phyloP scores from a whole-genome alignment of 2,888 invertebrate genomes.

The Drosophila fulvimacula region DNA sequence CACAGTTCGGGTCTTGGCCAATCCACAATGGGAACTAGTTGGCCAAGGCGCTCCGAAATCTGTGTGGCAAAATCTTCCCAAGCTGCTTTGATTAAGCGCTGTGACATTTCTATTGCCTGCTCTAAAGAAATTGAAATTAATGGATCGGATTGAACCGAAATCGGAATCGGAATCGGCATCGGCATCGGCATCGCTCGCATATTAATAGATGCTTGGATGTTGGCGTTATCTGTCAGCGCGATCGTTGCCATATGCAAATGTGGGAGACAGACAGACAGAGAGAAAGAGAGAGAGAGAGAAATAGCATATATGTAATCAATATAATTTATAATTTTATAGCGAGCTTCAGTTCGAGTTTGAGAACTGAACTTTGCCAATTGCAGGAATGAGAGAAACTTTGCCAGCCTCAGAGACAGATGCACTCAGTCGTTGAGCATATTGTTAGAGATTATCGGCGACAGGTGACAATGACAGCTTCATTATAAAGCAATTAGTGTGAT shows the following conservation, averaged over 20 bases:
- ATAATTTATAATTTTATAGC: conserved; percentile 23
- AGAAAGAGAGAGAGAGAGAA: neutral
- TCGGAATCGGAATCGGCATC: conserved; percentile 28
- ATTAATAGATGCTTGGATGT: conserved; percentile 58
- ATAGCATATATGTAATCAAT: conserved; percentile 8
- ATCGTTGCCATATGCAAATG: conserved; percentile 52
- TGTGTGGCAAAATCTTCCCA: conserved; percentile 64
- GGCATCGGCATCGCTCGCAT: conserved; percentile 27
- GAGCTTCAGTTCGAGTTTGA: conserved; percentile 7
- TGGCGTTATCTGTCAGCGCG: conserved; percentile 34
- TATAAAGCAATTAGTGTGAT: conserved; percentile 78
- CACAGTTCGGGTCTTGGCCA: conserved; percentile 31
- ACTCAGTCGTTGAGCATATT: conserved; percentile 26
- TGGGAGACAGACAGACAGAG: neutral
- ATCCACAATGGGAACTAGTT: conserved; percentile 69
- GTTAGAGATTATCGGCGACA: conserved; percentile 77
- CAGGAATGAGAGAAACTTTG: conserved; percentile 4
- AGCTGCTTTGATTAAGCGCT: conserved; percentile 75
- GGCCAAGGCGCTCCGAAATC: conserved; percentile 23
- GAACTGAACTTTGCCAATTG: conserved; percentile 31
- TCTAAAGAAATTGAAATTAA: conserved; percentile 69
- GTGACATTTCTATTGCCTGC: conserved; percentile 72
- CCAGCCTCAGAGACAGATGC: conserved; percentile 15
- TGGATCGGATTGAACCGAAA: conserved; percentile 67
- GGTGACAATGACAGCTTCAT: conserved; percentile 83